Conservation (phyloP, 2,888 invertebrate species). For the Chironomus tentans region DNA sequence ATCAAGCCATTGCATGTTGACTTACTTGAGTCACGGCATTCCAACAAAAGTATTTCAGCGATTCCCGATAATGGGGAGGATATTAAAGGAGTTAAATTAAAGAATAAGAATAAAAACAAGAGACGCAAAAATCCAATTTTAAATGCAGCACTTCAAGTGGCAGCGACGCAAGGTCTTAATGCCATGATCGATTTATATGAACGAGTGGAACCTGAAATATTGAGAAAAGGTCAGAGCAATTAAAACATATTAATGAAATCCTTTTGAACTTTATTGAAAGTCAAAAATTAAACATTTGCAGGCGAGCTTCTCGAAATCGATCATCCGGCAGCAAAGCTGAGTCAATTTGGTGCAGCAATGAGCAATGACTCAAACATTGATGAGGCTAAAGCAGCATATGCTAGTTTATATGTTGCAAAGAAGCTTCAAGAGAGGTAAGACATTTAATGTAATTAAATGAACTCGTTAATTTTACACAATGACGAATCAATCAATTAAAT, state of each 20-base stretch:
- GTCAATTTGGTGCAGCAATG: constrained; percentile 40
- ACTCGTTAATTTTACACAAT: background rate
- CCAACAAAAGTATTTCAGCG: constrained; percentile 1
- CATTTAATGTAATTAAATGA: background rate
- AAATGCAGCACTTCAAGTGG: constrained; percentile 38
- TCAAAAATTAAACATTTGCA: constrained; percentile 28
- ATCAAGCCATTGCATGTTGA: background rate
- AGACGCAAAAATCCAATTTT: constrained; percentile 31
- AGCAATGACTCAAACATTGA: constrained; percentile 32
- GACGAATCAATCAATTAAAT: background rate
- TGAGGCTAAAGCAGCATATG: constrained; percentile 40
- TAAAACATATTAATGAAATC: background rate
- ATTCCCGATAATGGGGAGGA: background rate
- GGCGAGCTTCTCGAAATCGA: constrained; percentile 38
- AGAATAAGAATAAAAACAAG: background rate
- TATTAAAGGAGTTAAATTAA: background rate
- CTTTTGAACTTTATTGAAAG: background rate
- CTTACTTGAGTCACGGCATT: background rate
- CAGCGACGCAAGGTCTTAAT: constrained; percentile 39
- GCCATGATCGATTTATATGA: constrained; percentile 40
- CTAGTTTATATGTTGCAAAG: constrained; percentile 40
- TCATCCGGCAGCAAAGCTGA: constrained; percentile 40
- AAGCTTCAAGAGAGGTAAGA: constrained; percentile 41
- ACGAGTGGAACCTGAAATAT: constrained; percentile 39
- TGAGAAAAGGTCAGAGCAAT: constrained; percentile 36